Evolutionary conservation across 2,888 invertebrate genomes (phyloP).

Genomic region (Harpalus rufipes): DNA sequence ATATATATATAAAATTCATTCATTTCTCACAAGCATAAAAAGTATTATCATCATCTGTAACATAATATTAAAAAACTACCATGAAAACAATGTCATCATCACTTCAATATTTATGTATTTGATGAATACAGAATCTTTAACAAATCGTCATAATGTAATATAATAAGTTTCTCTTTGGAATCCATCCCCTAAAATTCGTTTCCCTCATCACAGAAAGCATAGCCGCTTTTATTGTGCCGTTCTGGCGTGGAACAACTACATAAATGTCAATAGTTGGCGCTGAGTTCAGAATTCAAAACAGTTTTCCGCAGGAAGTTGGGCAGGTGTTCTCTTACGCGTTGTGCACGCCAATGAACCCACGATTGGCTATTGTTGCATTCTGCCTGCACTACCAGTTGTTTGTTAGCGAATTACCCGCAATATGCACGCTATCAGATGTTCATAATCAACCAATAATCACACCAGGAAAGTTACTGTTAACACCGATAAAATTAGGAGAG

Average conservation of each 20-base stretch:
- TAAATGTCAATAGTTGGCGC: constrained; percentile 63
- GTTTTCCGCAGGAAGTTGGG: constrained; percentile 47
- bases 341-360: constrained; percentile 42
- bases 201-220: constrained; percentile 32
- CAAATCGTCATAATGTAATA: too few relatives aligned
- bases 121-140: too few relatives aligned
- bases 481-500: too few relatives aligned
- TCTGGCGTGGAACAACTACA: constrained; percentile 61
- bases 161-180: background rate
- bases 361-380: constrained; percentile 21
- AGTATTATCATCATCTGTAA: too few relatives aligned
- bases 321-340: constrained; percentile 26
- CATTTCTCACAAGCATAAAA: too few relatives aligned
- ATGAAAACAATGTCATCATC: too few relatives aligned
- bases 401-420: background rate
- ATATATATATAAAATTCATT: too few relatives aligned
- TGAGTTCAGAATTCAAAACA: constrained; percentile 63
- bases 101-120: too few relatives aligned
- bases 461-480: too few relatives aligned
- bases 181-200: background rate
- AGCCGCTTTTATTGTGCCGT: constrained; percentile 59
- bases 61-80: too few relatives aligned
- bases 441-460: background rate
- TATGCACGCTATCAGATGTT: background rate
- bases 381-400: background rate